phyloP scores from a whole-genome alignment of 2,888 invertebrate species.

The Drosophila atripex region DNA sequence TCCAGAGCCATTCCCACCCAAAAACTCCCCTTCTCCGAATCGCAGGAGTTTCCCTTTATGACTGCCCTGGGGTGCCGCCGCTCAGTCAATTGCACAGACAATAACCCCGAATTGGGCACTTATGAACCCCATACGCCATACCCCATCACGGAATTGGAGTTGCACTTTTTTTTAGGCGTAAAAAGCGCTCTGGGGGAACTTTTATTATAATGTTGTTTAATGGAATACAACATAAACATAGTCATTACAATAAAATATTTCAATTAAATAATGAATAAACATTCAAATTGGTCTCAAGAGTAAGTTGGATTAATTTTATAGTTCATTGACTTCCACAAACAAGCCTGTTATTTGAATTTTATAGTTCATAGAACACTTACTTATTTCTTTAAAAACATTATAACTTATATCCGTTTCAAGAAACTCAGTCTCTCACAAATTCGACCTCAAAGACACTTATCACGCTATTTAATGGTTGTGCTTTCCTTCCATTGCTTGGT shows the following conservation, averaged over 20 bases:
- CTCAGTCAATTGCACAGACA: constrained; percentile 35
- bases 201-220: background rate
- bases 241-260: background rate
- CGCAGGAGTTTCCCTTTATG: constrained; percentile 27
- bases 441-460: constrained; percentile 21
- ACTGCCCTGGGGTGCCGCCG: constrained; percentile 23
- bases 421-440: background rate
- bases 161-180: background rate
- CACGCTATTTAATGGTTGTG: constrained; percentile 34
- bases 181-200: background rate
- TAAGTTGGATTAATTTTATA: too few species aligned
- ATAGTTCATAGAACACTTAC: too few species aligned
- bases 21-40: background rate
- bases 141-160: constrained; percentile 1
- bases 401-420: background rate
- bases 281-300: background rate
- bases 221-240: background rate
- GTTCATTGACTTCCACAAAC: background rate
- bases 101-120: constrained; percentile 14
- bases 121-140: background rate
- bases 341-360: too few species aligned
- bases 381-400: too few species aligned
- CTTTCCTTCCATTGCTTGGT: constrained; percentile 51
- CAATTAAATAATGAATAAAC: background rate
- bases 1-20: constrained; percentile 3